Evolutionary conservation across 2,797 vertebrate species (phyloP).

Genomic region (Ctenochaetus hawaiiensis): DNA sequence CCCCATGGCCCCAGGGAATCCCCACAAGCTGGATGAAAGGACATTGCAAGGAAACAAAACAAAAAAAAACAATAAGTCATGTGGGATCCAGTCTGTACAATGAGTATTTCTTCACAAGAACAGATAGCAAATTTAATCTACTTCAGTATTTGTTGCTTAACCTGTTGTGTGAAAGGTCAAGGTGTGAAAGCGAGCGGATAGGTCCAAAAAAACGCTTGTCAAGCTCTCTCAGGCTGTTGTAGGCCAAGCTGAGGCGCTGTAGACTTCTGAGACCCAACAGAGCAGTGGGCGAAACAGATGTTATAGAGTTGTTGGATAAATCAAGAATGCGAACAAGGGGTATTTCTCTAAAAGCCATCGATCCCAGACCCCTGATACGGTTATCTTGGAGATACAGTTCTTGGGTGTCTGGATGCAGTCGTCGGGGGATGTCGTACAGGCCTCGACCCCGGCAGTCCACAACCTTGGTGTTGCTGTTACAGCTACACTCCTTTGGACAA

Average conservation of each 20-base stretch:
- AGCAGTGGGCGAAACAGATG: constrained; percentile 86
- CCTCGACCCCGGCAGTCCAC: constrained; percentile 92
- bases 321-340: constrained; percentile 90
- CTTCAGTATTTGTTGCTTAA: constrained; percentile 24
- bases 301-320: constrained; percentile 95
- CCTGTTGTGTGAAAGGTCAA: constrained; percentile 94
- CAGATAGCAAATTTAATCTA: background rate
- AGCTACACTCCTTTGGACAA: constrained; percentile 92
- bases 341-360: constrained; percentile 89
- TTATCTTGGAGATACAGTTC: constrained; percentile 94
- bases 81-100: background rate
- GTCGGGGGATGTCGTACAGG: constrained; percentile 90
- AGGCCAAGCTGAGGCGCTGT: constrained; percentile 90
- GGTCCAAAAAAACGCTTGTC: constrained; percentile 91
- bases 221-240: constrained; percentile 91
- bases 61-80: background rate
- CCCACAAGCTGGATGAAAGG: constrained; percentile 78
- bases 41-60: constrained; percentile 12
- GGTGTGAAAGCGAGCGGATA: constrained; percentile 88
- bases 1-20: constrained; percentile 88
- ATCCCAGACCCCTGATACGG: constrained; percentile 89
- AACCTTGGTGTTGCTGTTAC: constrained; percentile 86
- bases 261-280: constrained; percentile 90
- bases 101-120: background rate
- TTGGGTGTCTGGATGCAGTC: constrained; percentile 89